Percentiles rank a stretch among this genome's conserved stretches.
Evolutionary conservation across 2,113 vertebrate genomes (phyloP).

Genomic region (Verasper variegatus): DNA sequence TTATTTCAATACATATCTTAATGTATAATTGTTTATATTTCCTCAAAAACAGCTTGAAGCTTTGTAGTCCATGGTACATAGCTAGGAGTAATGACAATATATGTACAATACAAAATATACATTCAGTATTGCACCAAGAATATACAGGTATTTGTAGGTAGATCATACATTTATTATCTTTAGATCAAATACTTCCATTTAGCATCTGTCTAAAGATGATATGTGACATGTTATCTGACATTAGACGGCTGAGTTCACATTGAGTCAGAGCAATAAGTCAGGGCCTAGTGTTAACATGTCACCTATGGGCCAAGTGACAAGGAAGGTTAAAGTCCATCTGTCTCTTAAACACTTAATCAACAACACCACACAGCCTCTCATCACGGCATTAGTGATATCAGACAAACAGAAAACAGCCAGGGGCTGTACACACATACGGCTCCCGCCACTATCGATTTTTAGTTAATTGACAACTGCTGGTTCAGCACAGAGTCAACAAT

Average conservation of each 20-base stretch:
- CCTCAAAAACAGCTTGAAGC: too few species aligned
- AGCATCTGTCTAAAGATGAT: neutral
- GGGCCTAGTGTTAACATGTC: neutral
- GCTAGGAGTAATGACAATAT: too few species aligned
- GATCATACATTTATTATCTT: neutral
- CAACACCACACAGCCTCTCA: conserved; percentile 41
- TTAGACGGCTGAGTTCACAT: neutral
- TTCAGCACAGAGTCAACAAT: conserved; percentile 60
- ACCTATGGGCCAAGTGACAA: conserved; percentile 8
- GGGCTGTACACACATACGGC: conserved; percentile 41
- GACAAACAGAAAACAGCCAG: conserved; percentile 28
- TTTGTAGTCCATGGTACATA: too few species aligned
- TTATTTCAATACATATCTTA: too few species aligned
- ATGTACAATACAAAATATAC: neutral
- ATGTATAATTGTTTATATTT: too few species aligned
- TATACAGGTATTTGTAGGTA: neutral
- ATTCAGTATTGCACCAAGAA: neutral
- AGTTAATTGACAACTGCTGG: conserved; percentile 75
- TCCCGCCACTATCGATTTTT: conserved; percentile 70
- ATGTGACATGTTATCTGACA: neutral
- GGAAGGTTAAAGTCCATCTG: conserved; percentile 28
- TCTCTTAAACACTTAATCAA: conserved; percentile 48
- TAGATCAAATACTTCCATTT: neutral
- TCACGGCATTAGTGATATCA: conserved; percentile 44
- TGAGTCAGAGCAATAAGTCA: conserved; percentile 1